Percentiles rank a stretch among this genome's conserved stretches.
phyloP scores from a whole-genome alignment of 2,797 vertebrate species.

The Setipinna tenuifilis region DNA sequence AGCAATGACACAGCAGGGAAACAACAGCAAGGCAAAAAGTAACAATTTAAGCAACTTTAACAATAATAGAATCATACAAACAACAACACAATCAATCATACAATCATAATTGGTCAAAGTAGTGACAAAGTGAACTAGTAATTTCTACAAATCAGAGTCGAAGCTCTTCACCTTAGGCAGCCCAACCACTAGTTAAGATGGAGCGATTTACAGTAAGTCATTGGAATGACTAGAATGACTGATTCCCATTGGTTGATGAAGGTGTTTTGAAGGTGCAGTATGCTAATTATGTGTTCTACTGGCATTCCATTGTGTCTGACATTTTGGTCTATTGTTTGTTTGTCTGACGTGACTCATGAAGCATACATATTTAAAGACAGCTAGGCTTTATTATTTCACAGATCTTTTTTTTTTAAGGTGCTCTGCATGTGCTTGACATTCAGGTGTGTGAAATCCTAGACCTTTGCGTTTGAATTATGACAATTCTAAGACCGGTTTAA shows the following conservation, averaged over 20 bases:
- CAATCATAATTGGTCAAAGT: no score
- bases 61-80: no score
- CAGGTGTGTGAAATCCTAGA: neutral
- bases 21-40: no score
- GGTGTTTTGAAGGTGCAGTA: neutral
- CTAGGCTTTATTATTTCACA: neutral
- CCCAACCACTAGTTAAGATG: neutral
- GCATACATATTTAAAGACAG: neutral
- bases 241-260: neutral
- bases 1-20: no score
- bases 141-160: no score
- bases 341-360: neutral
- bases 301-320: neutral
- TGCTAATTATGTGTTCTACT: neutral
- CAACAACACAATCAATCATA: no score
- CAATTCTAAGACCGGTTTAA: neutral
- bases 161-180: neutral
- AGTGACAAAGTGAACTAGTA: no score
- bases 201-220: neutral
- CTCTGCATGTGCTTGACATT: neutral
- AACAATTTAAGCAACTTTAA: no score
- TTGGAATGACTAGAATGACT: neutral
- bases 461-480: neutral
- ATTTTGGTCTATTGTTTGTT: neutral
- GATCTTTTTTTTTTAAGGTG: neutral